Conservation (phyloP, 2,888 invertebrate genomes). For the Latrodectus elegans region DNA sequence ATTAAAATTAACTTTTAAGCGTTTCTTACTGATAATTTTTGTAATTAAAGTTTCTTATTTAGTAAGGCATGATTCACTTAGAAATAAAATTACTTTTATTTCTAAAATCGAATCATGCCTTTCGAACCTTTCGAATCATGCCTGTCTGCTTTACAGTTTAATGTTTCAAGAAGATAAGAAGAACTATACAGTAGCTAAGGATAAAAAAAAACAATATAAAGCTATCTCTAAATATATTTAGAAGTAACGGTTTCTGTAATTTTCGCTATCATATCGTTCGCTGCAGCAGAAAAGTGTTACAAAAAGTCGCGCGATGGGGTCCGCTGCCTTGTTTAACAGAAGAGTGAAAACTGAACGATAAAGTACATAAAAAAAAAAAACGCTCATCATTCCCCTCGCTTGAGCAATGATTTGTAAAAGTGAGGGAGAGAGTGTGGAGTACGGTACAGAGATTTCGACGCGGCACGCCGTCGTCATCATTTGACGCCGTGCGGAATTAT, state of each 20-base stretch:
- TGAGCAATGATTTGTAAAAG: conserved; percentile 59
- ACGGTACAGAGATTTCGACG: conserved; percentile 31
- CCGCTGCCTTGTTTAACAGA: conserved; percentile 56
- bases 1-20: too few relatives aligned
- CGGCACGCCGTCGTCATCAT: conserved; percentile 3
- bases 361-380: conserved; percentile 36
- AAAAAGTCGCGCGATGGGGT: conserved; percentile 40
- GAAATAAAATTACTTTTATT: too few relatives aligned
- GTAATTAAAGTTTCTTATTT: too few relatives aligned
- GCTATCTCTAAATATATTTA: not conserved
- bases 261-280: not conserved
- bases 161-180: too few relatives aligned
- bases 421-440: conserved; percentile 33
- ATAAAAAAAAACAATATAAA: too few relatives aligned
- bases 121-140: too few relatives aligned
- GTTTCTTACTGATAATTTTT: too few relatives aligned
- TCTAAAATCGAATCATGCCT: too few relatives aligned
- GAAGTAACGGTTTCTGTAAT: conserved; percentile 6
- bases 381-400: conserved; percentile 46
- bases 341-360: conserved; percentile 58
- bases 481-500: conserved; percentile 5
- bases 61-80: too few relatives aligned
- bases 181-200: too few relatives aligned
- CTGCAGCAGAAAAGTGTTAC: not conserved
- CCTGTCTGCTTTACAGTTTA: too few relatives aligned